Conservation (phyloP, 1,140 invertebrate species). For the Pseudomyrmex dendroicus region DNA sequence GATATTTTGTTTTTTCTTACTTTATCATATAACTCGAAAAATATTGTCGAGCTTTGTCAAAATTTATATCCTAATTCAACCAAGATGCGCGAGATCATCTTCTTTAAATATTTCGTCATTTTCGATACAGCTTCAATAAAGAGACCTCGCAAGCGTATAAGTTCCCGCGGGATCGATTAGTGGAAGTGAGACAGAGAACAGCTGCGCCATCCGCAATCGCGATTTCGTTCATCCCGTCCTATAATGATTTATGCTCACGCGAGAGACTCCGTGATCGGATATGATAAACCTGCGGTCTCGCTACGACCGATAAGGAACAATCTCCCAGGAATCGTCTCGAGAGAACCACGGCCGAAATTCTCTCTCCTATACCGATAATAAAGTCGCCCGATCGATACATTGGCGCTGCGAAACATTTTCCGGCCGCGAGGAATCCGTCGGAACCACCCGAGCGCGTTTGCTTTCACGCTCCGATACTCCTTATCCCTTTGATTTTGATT, state of each 20-base stretch:
- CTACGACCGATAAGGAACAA: constrained; percentile 66
- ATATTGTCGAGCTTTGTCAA: constrained; percentile 5
- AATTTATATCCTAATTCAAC: not conserved
- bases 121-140: constrained; percentile 1
- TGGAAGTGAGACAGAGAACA: not conserved
- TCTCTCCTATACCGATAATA: constrained; percentile 63
- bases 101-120: constrained; percentile 50
- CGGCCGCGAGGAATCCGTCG: constrained; percentile 62
- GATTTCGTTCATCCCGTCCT: not conserved
- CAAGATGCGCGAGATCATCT: not conserved
- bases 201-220: not conserved
- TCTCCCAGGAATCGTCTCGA: constrained; percentile 55
- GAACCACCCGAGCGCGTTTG: constrained; percentile 54
- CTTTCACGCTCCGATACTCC: constrained; percentile 65
- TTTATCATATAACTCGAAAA: constrained; percentile 9
- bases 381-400: constrained; percentile 69
- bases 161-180: constrained; percentile 20
- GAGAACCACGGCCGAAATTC: constrained; percentile 66
- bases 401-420: constrained; percentile 65
- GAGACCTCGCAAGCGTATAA: not conserved
- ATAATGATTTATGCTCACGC: constrained; percentile 33
- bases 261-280: constrained; percentile 7
- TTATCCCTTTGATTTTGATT: constrained; percentile 72
- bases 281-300: constrained; percentile 30
- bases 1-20: not conserved